Base-by-base conservation (phyloP, 1,140 invertebrate genomes). In the Drosophila mojavensis region DNA sequence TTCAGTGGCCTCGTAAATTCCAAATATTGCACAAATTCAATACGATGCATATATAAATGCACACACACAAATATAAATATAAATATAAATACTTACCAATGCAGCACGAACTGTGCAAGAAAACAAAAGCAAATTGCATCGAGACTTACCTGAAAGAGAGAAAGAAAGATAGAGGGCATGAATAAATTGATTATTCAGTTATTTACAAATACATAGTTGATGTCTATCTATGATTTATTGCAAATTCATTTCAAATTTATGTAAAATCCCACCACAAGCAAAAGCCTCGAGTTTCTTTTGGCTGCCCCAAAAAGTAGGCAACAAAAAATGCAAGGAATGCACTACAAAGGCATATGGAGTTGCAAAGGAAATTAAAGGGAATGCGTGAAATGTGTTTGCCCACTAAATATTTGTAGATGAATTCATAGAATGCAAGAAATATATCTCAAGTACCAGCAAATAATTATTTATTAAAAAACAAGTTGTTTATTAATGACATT, bases 1-100 rank as follows among this genome's bases (percentile, higher is more conserved):
- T 86, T 86, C 75, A 85, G 70, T 72, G 66, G 64, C 54, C 69
- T 81, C 78, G 81, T 84, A 86, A 86, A 81, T 81, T 75, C 43
- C 68, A 72, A 72, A 72, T 61, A 58, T 43, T 58, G 36, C 13
- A 6, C 48, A 61, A 36, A 60, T 41, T 45, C n/a, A 60, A 51
- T 24, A 13, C 15, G 28, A 17, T 1, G 13, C 17, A 53, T 43
- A 43, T 5, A 54, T 36, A 36, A 17, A 60, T 13, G 33, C 33
- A 33, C 28, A 30, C 28, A 30, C 5, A 50, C 30, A 54, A 26
- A 43, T 17, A 60, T 28, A 47, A 7, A 28, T 30, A 47, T 5
- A 60, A 20, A 60, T 60, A 64, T 6, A 48, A 47, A 48, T 65
- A 47, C 63, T 63, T 73, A 74, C 71, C 65, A 43, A 55, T 41